Evolutionary conservation across 2,797 vertebrate genomes (phyloP), one percentile per base, ranked within the genome.

Genomic region (Capromys pilorides): DNA sequence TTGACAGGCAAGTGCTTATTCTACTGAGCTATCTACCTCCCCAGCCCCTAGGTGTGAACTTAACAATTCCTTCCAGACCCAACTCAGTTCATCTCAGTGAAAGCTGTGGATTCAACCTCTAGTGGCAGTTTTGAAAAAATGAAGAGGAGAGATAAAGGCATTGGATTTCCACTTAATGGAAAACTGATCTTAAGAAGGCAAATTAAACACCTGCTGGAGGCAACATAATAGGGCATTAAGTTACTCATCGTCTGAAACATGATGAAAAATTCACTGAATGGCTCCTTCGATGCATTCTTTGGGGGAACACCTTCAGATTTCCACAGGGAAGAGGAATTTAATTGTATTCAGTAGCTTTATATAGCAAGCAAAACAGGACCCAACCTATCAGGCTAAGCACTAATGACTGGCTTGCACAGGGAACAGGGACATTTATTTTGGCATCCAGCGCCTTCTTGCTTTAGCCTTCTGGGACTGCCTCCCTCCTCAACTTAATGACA

Each of bases 401-500:
- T 41, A 11, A 62, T 33, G n/a, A 24, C 57, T 28, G 33, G 84
- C n/a, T 62, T 79, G 62, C n/a, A 86, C 18, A 5, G 82, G 54
- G 54, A 91, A 69, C 11, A 84, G 78, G 64, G 77, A 92, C 26
- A 75, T 87, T 64, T 93, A 71, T 95, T 78, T 81, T 75, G 94
- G 88, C 83, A n/a, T 82, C 51, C 51, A 73, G 5, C 51, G 88
- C 61, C 71, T 80, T 64, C 85, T 67, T 92, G 54, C 71, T 96
- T 57, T 94, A 83, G 66, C 88, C 86, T 41, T 69, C 78, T 78
- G 77, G 78, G 78, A 54, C 86, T 88, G 59, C 39, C 71, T 75
- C 39, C 22, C 75, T 95, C 49, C 64, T 66, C 78, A 39, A 82
- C 88, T 77, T 96, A 96, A 90, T 96, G 88, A 91, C 22, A 62